phyloP scores from a whole-genome alignment of 1,140 invertebrate genomes.

The Cydia pomonella region DNA sequence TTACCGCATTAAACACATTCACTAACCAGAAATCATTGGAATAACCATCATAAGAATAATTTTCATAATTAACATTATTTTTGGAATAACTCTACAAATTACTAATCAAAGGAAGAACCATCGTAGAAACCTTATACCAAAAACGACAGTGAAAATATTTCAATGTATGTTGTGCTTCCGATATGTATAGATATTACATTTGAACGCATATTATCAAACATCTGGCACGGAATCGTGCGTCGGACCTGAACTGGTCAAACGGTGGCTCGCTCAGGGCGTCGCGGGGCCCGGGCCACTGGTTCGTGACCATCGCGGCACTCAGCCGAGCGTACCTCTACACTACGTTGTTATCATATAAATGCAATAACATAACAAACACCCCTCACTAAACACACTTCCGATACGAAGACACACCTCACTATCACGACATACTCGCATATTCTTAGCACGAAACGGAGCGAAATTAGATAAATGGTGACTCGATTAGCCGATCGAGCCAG shows the following conservation, averaged over 20 bases:
- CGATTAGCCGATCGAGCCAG: constrained; percentile 28
- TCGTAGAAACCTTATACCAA: constrained; percentile 33
- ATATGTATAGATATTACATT: constrained; percentile 48
- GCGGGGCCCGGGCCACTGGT: constrained; percentile 38
- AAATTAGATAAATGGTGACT: constrained; percentile 22
- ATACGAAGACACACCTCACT: constrained; percentile 34
- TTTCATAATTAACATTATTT: constrained; percentile 42
- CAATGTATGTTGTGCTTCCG: constrained; percentile 42
- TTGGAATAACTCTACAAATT: constrained; percentile 41
- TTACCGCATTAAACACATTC: constrained; percentile 43
- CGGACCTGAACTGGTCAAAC: neutral
- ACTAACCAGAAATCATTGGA: constrained; percentile 65
- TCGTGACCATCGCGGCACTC: constrained; percentile 38
- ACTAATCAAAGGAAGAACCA: constrained; percentile 48
- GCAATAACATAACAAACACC: constrained; percentile 42
- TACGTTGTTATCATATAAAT: constrained; percentile 47
- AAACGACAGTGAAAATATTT: constrained; percentile 23
- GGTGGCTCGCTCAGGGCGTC: neutral
- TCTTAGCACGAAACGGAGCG: constrained; percentile 33
- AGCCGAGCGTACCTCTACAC: constrained; percentile 38
- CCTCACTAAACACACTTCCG: constrained; percentile 36
- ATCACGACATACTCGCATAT: constrained; percentile 35
- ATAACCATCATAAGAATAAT: constrained; percentile 62
- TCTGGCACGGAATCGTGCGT: neutral
- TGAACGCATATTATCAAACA: constrained; percentile 9